These are phyloP conservation scores for Cheilinus undulatus DNA, from an alignment of 2,113 vertebrate species.

Conservation along the genomic window DNA sequence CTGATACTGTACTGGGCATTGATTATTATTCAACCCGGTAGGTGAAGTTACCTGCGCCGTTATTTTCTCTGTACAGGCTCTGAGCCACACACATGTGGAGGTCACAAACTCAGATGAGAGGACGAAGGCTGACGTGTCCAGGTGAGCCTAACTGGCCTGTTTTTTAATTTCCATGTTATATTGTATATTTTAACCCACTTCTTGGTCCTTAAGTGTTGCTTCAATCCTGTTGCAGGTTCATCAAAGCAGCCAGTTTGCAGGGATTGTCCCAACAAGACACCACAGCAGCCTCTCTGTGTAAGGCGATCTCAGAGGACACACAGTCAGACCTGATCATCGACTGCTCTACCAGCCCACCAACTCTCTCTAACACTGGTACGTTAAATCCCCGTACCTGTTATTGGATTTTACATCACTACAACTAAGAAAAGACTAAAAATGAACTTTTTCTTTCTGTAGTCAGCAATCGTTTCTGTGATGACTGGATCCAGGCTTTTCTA, in stretches of 20 bases:
- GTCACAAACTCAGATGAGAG: constrained; percentile 88
- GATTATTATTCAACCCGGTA: no score
- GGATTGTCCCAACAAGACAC: constrained; percentile 94
- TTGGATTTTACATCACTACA: not conserved
- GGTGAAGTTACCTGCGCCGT: no score
- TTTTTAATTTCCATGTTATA: not conserved
- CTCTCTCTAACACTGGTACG: constrained; percentile 88
- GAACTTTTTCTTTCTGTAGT: constrained; percentile 75
- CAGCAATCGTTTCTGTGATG: constrained; percentile 95
- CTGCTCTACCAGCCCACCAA: constrained; percentile 85
- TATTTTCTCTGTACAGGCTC: constrained; percentile 82
- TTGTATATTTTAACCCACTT: not conserved
- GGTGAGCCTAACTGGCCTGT: constrained; percentile 79
- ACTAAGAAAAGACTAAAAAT: not conserved
- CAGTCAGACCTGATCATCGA: constrained; percentile 86
- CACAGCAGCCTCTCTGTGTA: constrained; percentile 88
- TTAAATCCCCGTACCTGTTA: not conserved
- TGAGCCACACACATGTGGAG: constrained; percentile 92
- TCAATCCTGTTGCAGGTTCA: constrained; percentile 85
- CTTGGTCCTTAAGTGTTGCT: not conserved
- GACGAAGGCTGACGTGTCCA: constrained; percentile 89
- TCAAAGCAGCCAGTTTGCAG: constrained; percentile 93
- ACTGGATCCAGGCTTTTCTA: constrained; percentile 95
- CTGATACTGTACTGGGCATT: no score
- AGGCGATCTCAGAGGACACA: constrained; percentile 87